Evolutionary conservation across 1,140 invertebrate species (phyloP), one percentile per base, ranked within the genome.

Genomic region (Cotesia chilonis): DNA sequence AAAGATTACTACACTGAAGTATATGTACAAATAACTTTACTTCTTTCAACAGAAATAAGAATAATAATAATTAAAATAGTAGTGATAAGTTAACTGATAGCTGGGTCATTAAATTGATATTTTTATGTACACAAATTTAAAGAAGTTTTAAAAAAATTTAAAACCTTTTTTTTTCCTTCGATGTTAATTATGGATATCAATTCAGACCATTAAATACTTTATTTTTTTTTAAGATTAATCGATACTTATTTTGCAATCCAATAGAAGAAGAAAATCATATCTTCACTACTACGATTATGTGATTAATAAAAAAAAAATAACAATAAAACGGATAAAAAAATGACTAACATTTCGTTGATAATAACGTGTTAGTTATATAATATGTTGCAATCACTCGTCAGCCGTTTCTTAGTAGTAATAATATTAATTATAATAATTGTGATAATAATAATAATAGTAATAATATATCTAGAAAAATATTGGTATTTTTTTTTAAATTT

Each of bases 321-420:
- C 20, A 37, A 36, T 17, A 41, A 14, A 41, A 66, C 41, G 7
- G 20, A 72, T 61, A 59, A 67, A 38, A 71, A 68, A 61, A 51
- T 71, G 35, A 84, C 87, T 86, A 84, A 90, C 89, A 92, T 89
- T 74, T 89, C 88, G 77, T 92, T 92, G 17, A 92, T 87, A 59
- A 90, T 85, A 68, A 71, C 70, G 55, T 37, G 36, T 35, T 47
- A 47, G n/a, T 41, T 65, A 67, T 67, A 28, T 68, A 71, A 55
- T 38, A 67, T 41, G 38, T 65, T 70, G 70, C 37, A 51, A 38
- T 74, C 47, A 12, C 57, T 75, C 52, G 61, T 73, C 35, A 64
- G 65, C 51, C 68, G 20, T 73, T 59, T 68, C 71, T 70, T 75
- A 10, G 28, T 59, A 28, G 9, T 59, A 17, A 20, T 59, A 28